A percentile compares a stretch with the other conserved stretches of the same genome.
These are phyloP conservation scores for Cantharis lateralis DNA, from an alignment of 2,888 invertebrate species.

Conservation along the genomic window DNA sequence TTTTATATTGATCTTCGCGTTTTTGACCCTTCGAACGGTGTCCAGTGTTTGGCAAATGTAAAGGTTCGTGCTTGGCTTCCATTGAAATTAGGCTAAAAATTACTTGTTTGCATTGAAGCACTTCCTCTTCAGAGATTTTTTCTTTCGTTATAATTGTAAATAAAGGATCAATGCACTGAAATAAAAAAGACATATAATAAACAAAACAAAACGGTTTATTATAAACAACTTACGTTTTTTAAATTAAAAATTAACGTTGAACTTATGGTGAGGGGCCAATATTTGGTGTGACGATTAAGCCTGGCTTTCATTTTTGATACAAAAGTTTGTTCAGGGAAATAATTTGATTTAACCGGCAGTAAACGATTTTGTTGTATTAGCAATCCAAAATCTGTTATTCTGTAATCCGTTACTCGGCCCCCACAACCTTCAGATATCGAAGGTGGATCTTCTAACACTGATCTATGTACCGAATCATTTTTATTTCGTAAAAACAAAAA, in stretches of 20 bases:
- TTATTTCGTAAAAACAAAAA: neutral
- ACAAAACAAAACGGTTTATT: neutral
- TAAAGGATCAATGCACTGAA: conserved; percentile 79
- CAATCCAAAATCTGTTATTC: conserved; percentile 82
- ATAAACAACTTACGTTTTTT: conserved; percentile 63
- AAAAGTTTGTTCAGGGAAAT: conserved; percentile 55
- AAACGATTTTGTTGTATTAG: conserved; percentile 85
- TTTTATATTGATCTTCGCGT: conserved; percentile 88
- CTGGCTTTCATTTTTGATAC: conserved; percentile 69
- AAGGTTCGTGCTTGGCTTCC: conserved; percentile 82
- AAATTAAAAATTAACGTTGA: conserved; percentile 87
- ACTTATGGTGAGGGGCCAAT: conserved; percentile 88
- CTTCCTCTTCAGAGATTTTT: conserved; percentile 81
- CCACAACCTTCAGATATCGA: conserved; percentile 94
- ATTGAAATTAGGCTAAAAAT: conserved; percentile 79
- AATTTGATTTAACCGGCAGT: conserved; percentile 66
- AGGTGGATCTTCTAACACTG: conserved; percentile 92
- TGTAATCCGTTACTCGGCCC: conserved; percentile 91
- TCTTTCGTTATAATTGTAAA: conserved; percentile 81
- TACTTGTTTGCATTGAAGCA: conserved; percentile 83
- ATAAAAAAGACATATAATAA: conserved; percentile 3
- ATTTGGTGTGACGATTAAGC: conserved; percentile 79
- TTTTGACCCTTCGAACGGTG: conserved; percentile 66
- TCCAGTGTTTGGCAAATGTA: conserved; percentile 72
- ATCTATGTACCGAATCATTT: conserved; percentile 56